These are phyloP conservation scores for Nymphalis polychloros DNA, from an alignment of 2,888 invertebrate genomes.

Conservation along the genomic window DNA sequence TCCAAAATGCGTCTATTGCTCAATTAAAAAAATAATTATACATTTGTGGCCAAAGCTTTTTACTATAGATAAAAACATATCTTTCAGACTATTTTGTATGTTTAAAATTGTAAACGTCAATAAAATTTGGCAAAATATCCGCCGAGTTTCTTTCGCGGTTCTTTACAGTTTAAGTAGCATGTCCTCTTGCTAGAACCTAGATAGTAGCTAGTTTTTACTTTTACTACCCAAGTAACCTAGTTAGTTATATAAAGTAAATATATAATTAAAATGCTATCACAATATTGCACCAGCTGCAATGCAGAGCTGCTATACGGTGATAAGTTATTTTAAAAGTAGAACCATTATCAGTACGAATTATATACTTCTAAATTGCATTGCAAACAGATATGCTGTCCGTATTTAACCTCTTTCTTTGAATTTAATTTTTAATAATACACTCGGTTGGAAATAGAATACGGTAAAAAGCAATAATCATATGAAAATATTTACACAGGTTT, in stretches of 20 bases:
- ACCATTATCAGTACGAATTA: background rate
- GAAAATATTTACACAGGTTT: conserved; percentile 60
- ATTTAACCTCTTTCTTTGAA: background rate
- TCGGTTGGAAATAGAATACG: background rate
- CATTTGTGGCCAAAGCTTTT: too few relatives aligned
- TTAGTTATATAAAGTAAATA: conserved; percentile 22
- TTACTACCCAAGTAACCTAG: background rate
- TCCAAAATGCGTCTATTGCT: too few relatives aligned
- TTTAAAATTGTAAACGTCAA: too few relatives aligned
- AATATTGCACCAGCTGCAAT: conserved; percentile 19
- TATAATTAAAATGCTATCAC: conserved; percentile 16
- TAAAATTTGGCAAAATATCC: too few relatives aligned
- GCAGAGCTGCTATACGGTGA: conserved; percentile 9
- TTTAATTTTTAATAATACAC: background rate
- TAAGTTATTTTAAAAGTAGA: conserved; percentile 19
- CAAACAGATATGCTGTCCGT: background rate
- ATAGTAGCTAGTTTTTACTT: too few relatives aligned
- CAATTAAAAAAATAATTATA: too few relatives aligned
- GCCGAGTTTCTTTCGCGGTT: too few relatives aligned
- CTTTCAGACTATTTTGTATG: too few relatives aligned
- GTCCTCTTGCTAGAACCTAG: too few relatives aligned
- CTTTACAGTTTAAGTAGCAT: too few relatives aligned
- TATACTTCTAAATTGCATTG: background rate
- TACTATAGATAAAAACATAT: too few relatives aligned
- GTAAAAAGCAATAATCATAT: background rate